Percentiles rank a stretch among this genome's conserved stretches.
Evolutionary conservation across 2,888 invertebrate genomes (phyloP).

Genomic region (Dichetophora obliterata): DNA sequence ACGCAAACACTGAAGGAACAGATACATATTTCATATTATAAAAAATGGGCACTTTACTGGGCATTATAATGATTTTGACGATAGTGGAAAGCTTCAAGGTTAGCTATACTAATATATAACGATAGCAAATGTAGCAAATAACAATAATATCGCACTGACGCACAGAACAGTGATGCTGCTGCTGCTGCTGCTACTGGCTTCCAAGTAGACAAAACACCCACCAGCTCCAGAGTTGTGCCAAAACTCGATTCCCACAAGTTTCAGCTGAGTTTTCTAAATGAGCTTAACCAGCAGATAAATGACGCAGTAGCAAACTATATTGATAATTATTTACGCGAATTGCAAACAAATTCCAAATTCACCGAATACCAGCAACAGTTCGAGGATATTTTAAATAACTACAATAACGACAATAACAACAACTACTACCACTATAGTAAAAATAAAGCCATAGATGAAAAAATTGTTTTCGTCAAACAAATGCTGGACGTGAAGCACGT

Average conservation of each 20-base stretch:
- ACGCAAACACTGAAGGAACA: too few relatives aligned
- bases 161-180: too few relatives aligned
- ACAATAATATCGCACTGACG: too few relatives aligned
- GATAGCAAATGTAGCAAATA: too few relatives aligned
- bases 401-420: not conserved
- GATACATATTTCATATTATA: too few relatives aligned
- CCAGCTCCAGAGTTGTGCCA: not conserved
- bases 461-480: slow-evolving; percentile 61
- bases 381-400: slow-evolving; percentile 41
- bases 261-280: slow-evolving; percentile 44
- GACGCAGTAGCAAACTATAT: slow-evolving; percentile 45
- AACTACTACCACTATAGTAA: not conserved
- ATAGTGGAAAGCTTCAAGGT: too few relatives aligned
- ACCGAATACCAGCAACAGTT: slow-evolving; percentile 48
- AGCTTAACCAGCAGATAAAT: slow-evolving; percentile 41
- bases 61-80: too few relatives aligned
- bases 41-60: too few relatives aligned
- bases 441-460: slow-evolving; percentile 49
- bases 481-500: slow-evolving; percentile 51
- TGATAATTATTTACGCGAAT: slow-evolving; percentile 52
- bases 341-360: slow-evolving; percentile 48
- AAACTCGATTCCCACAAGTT: slow-evolving; percentile 41
- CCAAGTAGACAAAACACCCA: too few relatives aligned
- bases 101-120: too few relatives aligned
- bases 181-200: too few relatives aligned